These are phyloP conservation scores for Acipenser transmontanus DNA, from an alignment of 2,797 vertebrate species.

Conservation along the genomic window DNA sequence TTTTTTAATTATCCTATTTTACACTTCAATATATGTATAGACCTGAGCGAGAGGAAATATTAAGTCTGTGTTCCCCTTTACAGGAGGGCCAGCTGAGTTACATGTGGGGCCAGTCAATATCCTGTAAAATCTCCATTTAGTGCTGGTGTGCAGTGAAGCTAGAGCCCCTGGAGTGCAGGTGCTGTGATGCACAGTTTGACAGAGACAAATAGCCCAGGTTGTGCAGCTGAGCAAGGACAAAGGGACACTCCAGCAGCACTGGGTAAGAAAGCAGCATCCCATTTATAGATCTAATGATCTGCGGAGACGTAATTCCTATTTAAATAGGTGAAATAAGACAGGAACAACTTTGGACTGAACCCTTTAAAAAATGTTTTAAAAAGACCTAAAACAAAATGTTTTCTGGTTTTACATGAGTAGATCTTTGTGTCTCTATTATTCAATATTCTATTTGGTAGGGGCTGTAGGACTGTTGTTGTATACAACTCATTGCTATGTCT, in stretches of 20 bases:
- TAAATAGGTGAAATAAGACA: conserved; percentile 41
- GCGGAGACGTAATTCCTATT: conserved; percentile 51
- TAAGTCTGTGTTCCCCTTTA: conserved; percentile 56
- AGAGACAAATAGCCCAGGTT: conserved; percentile 81
- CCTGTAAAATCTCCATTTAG: conserved; percentile 71
- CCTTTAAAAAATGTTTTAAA: too few relatives aligned
- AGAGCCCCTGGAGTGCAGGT: conserved; percentile 52
- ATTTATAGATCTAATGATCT: conserved; percentile 43
- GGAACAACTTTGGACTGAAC: not conserved
- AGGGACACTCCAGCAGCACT: conserved; percentile 62
- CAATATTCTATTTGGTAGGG: too few relatives aligned
- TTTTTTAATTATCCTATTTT: conserved; percentile 37
- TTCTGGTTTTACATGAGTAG: too few relatives aligned
- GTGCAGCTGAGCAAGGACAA: conserved; percentile 78
- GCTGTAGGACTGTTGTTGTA: too few relatives aligned
- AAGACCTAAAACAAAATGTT: too few relatives aligned
- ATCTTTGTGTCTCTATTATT: too few relatives aligned
- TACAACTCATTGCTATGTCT: not conserved
- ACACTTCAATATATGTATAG: conserved; percentile 34
- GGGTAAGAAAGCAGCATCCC: conserved; percentile 45
- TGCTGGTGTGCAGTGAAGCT: conserved; percentile 47
- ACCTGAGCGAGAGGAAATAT: conserved; percentile 40
- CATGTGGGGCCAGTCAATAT: conserved; percentile 65
- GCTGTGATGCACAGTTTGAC: conserved; percentile 67
- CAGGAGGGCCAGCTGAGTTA: conserved; percentile 56